Percentiles rank a stretch among this genome's conserved stretches.
Conservation (phyloP, 2,797 vertebrate species). For the Chaetodon trifasciatus region DNA sequence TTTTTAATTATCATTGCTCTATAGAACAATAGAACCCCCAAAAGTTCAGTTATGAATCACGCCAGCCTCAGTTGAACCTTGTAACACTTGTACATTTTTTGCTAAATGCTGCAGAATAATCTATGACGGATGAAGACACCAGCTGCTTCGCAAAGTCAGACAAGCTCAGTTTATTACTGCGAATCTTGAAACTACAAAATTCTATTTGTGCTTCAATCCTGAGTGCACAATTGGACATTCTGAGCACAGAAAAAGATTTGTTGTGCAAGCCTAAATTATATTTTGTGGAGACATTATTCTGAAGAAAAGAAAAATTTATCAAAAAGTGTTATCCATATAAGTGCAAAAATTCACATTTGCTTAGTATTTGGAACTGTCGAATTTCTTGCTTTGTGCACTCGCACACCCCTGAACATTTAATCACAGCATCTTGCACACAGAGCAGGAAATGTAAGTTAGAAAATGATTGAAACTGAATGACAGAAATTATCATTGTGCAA, state of each 20-base stretch:
- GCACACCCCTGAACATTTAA: neutral
- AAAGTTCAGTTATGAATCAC: neutral
- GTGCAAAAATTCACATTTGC: neutral
- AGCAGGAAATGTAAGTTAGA: neutral
- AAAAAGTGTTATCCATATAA: neutral
- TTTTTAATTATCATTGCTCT: neutral
- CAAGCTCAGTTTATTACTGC: neutral
- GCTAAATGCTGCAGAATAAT: constrained; percentile 13
- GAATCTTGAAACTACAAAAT: neutral
- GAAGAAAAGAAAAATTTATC: too few relatives aligned
- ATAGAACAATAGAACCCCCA: neutral
- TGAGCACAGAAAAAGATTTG: neutral
- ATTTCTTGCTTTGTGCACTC: neutral
- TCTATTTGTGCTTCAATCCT: neutral
- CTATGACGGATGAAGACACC: constrained; percentile 5
- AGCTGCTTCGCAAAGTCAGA: constrained; percentile 5
- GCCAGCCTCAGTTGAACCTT: neutral
- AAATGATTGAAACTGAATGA: constrained; percentile 9
- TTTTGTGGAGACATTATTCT: neutral
- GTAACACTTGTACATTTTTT: neutral
- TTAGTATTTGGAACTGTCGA: neutral
- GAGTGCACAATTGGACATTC: neutral
- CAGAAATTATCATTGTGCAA: neutral
- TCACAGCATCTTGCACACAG: neutral
- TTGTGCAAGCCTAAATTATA: neutral